Evolutionary conservation across 2,797 vertebrate genomes (phyloP).

Genomic region (Petrocephalus sullivani): DNA sequence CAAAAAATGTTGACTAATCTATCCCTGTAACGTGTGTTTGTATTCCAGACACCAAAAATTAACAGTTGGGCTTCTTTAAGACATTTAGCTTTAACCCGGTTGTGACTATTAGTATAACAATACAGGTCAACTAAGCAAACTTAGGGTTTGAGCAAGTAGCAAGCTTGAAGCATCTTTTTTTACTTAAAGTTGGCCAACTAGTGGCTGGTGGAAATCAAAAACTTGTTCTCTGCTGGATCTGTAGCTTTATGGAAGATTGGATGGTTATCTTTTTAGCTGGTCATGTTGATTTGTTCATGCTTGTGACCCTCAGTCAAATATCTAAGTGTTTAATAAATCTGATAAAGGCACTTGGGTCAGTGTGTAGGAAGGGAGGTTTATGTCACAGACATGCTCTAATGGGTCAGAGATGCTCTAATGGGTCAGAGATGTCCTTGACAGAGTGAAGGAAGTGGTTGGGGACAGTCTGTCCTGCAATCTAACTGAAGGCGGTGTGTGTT

Average conservation of each 20-base stretch:
- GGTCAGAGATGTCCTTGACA: background rate
- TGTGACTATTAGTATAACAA: background rate
- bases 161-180: background rate
- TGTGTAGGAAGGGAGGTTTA: background rate
- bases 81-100: background rate
- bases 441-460: background rate
- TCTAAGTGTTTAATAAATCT: background rate
- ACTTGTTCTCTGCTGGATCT: background rate
- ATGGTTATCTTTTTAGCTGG: background rate
- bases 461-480: background rate
- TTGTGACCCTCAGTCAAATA: background rate
- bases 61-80: background rate
- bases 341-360: background rate
- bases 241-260: background rate
- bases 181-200: background rate
- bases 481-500: background rate
- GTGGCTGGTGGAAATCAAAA: background rate
- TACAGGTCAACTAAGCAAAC: background rate
- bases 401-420: background rate
- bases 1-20: background rate
- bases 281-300: background rate
- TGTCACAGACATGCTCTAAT: background rate
- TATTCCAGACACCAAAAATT: background rate
- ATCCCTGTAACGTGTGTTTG: background rate
- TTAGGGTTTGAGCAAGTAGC: background rate